Percentiles rank a stretch among this genome's conserved stretches.
Conservation (phyloP, 2,113 vertebrate genomes). For the Calypte anna region DNA sequence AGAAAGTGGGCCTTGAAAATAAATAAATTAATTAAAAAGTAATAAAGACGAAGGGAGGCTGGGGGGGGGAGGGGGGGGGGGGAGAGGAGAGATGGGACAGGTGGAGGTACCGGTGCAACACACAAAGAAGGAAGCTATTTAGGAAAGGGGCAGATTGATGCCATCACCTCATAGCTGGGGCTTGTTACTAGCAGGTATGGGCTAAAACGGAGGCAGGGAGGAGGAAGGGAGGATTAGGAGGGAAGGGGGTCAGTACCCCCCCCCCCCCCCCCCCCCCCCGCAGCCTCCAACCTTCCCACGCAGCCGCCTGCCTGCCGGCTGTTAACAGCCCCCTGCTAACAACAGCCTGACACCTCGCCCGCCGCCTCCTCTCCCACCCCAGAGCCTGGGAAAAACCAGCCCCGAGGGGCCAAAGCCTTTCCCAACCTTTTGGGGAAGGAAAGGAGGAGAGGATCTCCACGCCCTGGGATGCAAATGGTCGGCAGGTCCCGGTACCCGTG, state of each 20-base stretch:
- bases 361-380: not conserved
- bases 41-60: not conserved
- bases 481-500: conserved; percentile 8
- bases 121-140: not conserved
- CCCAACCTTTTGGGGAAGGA: not conserved
- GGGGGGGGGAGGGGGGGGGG: not conserved
- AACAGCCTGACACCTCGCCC: conserved; percentile 40
- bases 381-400: conserved; percentile 56
- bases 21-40: too few species aligned
- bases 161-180: not conserved
- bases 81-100: not conserved
- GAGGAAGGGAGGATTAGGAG: not conserved
- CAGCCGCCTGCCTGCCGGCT: conserved; percentile 16
- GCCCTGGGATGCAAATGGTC: conserved; percentile 5
- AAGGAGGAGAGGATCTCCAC: not conserved
- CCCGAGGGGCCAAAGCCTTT: not conserved
- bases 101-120: not conserved
- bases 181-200: not conserved
- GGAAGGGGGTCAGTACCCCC: not conserved
- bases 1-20: not conserved
- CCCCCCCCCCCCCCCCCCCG: not conserved
- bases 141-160: fast-evolving
- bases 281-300: conserved; percentile 56
- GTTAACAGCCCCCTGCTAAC: conserved; percentile 57
- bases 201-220: not conserved